Evolutionary conservation across 2,888 invertebrate species (phyloP).

Genomic region (Apotomis capreana): DNA sequence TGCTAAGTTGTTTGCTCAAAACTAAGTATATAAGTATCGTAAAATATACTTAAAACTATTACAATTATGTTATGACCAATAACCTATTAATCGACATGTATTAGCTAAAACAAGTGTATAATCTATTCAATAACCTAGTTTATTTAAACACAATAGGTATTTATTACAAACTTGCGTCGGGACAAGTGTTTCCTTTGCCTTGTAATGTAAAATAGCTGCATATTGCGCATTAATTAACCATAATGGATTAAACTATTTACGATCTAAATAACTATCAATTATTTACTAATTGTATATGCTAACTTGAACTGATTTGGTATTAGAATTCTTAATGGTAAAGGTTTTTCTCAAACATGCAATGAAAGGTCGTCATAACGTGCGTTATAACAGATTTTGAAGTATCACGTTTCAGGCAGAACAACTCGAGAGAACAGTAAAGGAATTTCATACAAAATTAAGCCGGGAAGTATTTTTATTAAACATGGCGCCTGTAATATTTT

Average conservation of each 20-base stretch:
- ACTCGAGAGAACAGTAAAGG: too few relatives aligned
- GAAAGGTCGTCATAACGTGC: too few relatives aligned
- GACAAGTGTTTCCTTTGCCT: background rate
- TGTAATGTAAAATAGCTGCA: constrained; percentile 17
- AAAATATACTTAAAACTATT: too few relatives aligned
- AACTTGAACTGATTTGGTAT: constrained; percentile 5
- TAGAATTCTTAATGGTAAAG: constrained; percentile 22
- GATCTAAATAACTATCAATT: constrained; percentile 23
- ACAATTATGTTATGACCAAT: too few relatives aligned
- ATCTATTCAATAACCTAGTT: background rate
- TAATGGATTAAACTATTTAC: constrained; percentile 14
- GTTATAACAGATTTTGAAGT: too few relatives aligned
- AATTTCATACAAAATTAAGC: too few relatives aligned
- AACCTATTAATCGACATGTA: too few relatives aligned
- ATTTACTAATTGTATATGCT: constrained; percentile 8
- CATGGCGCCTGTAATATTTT: too few relatives aligned
- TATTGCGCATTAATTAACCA: constrained; percentile 19
- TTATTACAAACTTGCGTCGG: background rate
- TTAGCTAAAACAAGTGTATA: background rate
- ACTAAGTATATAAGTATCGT: too few relatives aligned
- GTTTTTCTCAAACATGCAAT: background rate
- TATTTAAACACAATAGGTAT: background rate
- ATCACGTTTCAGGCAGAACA: too few relatives aligned
- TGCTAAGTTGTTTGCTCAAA: too few relatives aligned
- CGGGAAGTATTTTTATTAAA: too few relatives aligned